Percentiles rank a stretch among this genome's conserved stretches.
These are phyloP conservation scores for Drosophila subquinaria DNA, from an alignment of 2,888 invertebrate genomes.

Conservation along the genomic window DNA sequence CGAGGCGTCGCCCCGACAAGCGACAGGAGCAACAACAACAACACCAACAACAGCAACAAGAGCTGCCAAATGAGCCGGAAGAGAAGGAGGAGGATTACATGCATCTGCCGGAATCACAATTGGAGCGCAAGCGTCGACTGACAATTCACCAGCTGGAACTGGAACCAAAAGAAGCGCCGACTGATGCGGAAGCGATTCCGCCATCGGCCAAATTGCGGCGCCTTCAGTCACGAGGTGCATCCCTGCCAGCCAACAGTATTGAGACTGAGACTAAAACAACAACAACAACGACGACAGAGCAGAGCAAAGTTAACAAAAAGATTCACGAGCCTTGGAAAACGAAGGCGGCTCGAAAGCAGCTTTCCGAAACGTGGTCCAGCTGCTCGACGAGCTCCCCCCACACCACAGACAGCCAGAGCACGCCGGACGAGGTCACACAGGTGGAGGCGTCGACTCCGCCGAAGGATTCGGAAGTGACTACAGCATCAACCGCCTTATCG, in stretches of 20 bases:
- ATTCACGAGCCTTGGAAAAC: slow-evolving; percentile 68
- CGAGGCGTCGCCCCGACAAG: slow-evolving; percentile 20
- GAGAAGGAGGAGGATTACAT: slow-evolving; percentile 13
- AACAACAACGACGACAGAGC: not conserved
- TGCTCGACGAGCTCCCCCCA: not conserved
- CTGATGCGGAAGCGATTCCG: slow-evolving; percentile 8
- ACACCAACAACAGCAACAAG: not conserved
- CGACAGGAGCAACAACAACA: not conserved
- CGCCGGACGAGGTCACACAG: not conserved
- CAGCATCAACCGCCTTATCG: not conserved
- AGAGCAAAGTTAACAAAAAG: slow-evolving; percentile 11
- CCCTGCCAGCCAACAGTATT: slow-evolving; percentile 16
- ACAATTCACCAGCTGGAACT: not conserved
- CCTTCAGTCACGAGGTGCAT: slow-evolving; percentile 32
- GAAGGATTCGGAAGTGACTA: not conserved
- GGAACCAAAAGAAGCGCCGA: slow-evolving; percentile 22
- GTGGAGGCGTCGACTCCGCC: not conserved
- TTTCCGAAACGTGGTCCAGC: slow-evolving; percentile 44
- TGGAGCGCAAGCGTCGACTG: slow-evolving; percentile 60
- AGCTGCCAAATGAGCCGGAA: slow-evolving; percentile 17
- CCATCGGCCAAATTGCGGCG: slow-evolving; percentile 28
- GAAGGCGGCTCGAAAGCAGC: slow-evolving; percentile 74
- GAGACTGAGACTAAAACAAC: not conserved
- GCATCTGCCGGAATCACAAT: slow-evolving; percentile 29
- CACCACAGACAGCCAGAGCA: not conserved